Evolutionary conservation across 2,797 vertebrate species (phyloP).

Genomic region (Sebastes hubbsi): DNA sequence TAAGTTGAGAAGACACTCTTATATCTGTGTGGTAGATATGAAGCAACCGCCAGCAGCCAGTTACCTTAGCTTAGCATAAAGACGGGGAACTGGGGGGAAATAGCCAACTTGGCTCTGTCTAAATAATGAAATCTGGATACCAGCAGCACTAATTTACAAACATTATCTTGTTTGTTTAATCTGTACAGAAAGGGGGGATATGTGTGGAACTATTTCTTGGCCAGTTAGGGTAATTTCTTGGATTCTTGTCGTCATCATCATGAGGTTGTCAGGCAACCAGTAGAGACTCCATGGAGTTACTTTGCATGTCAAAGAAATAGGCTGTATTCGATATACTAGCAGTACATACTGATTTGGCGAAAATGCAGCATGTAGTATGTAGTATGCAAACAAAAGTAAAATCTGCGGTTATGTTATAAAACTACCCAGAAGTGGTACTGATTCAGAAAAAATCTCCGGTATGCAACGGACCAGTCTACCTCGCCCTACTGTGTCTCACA

Average conservation of each 20-base stretch:
- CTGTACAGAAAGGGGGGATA: not conserved
- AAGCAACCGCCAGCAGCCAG: not conserved
- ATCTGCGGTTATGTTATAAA: too few relatives aligned
- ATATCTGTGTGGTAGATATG: not conserved
- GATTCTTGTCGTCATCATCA: not conserved
- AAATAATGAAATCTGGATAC: not conserved
- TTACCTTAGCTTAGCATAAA: not conserved
- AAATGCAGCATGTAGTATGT: too few relatives aligned
- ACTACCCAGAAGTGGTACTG: too few relatives aligned
- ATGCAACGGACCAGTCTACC: too few relatives aligned
- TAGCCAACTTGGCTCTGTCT: not conserved
- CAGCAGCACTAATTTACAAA: not conserved
- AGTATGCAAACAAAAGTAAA: too few relatives aligned
- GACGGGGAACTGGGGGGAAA: not conserved
- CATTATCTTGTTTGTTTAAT: not conserved
- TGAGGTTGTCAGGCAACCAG: not conserved
- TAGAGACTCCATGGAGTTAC: not conserved
- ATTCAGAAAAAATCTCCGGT: too few relatives aligned
- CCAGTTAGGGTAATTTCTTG: not conserved
- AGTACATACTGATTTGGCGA: too few relatives aligned
- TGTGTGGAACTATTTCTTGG: not conserved
- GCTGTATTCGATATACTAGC: too few relatives aligned
- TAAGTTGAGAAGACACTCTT: not conserved
- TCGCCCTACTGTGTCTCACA: fast-evolving
- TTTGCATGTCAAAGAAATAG: not conserved